Conservation (phyloP, 2,113 vertebrate genomes). For the Triplophysa rosa region DNA sequence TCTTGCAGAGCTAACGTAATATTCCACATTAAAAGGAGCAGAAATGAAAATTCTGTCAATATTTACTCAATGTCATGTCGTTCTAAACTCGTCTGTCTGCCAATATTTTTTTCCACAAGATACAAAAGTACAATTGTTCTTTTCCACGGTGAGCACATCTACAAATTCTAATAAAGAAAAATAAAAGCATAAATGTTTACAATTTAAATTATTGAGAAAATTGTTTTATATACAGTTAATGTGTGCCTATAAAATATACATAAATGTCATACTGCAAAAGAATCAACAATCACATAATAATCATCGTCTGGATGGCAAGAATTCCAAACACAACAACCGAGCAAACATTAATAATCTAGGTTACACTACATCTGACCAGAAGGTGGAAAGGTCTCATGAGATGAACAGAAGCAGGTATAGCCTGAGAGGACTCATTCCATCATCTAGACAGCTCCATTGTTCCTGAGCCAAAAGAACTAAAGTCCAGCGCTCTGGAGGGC, state of each 20-base stretch:
- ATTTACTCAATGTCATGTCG: background rate
- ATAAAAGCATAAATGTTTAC: too few relatives aligned
- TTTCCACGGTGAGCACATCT: too few relatives aligned
- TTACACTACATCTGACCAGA: slow-evolving; percentile 58
- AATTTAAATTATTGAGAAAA: too few relatives aligned
- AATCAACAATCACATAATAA: background rate
- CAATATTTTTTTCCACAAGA: too few relatives aligned
- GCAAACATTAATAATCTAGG: slow-evolving; percentile 29
- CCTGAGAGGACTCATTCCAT: slow-evolving; percentile 60
- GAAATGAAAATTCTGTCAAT: background rate
- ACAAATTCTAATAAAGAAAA: too few relatives aligned
- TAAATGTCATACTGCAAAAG: background rate
- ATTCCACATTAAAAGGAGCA: background rate
- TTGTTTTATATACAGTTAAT: too few relatives aligned
- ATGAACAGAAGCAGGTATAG: slow-evolving; percentile 41
- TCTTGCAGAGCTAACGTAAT: background rate
- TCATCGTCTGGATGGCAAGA: background rate
- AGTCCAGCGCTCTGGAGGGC: slow-evolving; percentile 43
- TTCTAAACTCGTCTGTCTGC: too few relatives aligned
- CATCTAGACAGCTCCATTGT: slow-evolving; percentile 68
- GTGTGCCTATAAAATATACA: background rate
- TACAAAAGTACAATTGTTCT: too few relatives aligned
- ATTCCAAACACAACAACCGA: slow-evolving; percentile 1
- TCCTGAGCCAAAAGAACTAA: slow-evolving; percentile 59
- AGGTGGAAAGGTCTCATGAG: slow-evolving; percentile 19